phyloP scores from a whole-genome alignment of 2,113 vertebrate species.

The Garra rufa region DNA sequence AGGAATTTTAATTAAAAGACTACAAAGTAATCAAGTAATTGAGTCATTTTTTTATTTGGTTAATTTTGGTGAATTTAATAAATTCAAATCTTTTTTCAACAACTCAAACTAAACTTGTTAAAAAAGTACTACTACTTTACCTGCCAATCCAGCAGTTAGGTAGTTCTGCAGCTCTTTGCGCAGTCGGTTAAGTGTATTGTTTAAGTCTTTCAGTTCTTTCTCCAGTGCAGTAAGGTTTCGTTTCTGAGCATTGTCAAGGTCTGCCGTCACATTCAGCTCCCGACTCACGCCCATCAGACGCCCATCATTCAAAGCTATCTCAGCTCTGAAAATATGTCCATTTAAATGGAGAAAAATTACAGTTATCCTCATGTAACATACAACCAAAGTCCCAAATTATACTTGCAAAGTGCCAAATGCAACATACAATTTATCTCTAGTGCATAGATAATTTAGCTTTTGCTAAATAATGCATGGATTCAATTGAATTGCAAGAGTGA shows the following conservation, averaged over 20 bases:
- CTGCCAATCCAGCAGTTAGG: conserved; percentile 68
- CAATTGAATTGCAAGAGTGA: not conserved
- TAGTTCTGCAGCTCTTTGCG: conserved; percentile 67
- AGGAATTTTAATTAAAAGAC: too few species aligned
- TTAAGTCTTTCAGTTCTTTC: conserved; percentile 70
- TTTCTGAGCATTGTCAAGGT: conserved; percentile 60
- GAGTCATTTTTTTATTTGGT: too few species aligned
- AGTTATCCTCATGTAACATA: not conserved
- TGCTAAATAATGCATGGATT: not conserved
- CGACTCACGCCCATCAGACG: conserved; percentile 64
- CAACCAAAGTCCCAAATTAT: not conserved
- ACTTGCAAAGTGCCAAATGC: not conserved
- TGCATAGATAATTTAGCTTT: not conserved
- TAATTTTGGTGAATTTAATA: not conserved
- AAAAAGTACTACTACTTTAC: conserved; percentile 65
- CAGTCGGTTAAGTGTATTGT: conserved; percentile 69
- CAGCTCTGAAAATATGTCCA: conserved; percentile 62
- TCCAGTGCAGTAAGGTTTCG: conserved; percentile 60
- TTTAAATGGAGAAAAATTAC: not conserved
- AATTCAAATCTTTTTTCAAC: not conserved
- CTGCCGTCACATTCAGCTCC: conserved; percentile 65
- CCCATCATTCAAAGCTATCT: conserved; percentile 70
- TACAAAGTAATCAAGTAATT: too few species aligned
- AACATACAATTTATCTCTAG: not conserved
- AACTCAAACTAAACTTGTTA: not conserved